Evolutionary conservation across 2,113 vertebrate species (phyloP), one percentile per base, ranked within the genome.

Genomic region (Corydoras maculifer): DNA sequence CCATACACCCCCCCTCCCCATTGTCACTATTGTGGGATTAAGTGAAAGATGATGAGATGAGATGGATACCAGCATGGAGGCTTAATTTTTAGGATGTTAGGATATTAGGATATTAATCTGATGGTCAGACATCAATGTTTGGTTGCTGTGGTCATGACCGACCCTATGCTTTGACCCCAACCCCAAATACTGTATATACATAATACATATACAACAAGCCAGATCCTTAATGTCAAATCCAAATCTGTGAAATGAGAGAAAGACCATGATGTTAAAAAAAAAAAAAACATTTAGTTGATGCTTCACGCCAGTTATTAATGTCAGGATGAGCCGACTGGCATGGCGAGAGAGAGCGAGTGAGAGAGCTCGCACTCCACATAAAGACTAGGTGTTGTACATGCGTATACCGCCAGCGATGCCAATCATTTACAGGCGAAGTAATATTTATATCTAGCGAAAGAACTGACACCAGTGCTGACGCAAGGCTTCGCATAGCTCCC

Each of bases 391-490:
- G 84, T 79, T 79, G 73, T 82, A 80, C 83, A 86, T 83, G 66
- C 81, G 82, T 80, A 85, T 75, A 64, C 84, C n/a, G 68, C 69
- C 70, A 79, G 80, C 81, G 80, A 83, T 84, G 81, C 75, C 70
- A 83, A 77, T 86, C 62, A 83, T 80, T 84, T 84, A 80, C 83
- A 82, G 85, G 83, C 78, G 69, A 79, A 77, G 79, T 78, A 78
- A 82, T 86, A 87, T 90, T 87, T 88, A 87, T 87, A 89, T 81
- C 85, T 80, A 31, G n/a, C 72, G 66, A 77, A 84, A 55, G 80
- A 89, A 78, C 64, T 67, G 87, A 90, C 84, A 89, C 87, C 84
- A 60, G 74, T 85, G 86, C 86, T 89, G 87, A 89, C 80, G 78
- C 83, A 86, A 82, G 79, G 70, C 57, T 77, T 62, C 55, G 31